A percentile compares a stretch with the other conserved stretches of the same genome.
These are phyloP conservation scores for Pachyseris speciosa DNA, from an alignment of 64 coral and sea anemone species.

Conservation along the genomic window DNA sequence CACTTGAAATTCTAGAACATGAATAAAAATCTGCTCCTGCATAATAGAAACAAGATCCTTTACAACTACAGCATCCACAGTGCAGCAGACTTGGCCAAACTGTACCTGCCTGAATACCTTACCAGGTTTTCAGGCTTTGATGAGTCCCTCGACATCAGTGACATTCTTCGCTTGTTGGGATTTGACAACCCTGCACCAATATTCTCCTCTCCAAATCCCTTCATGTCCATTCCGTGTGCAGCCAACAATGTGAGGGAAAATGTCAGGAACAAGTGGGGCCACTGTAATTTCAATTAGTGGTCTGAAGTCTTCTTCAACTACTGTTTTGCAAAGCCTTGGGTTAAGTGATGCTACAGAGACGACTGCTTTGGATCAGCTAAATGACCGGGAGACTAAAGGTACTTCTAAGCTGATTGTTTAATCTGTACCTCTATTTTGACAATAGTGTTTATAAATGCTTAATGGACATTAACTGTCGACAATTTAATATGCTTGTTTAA, in stretches of 20 bases:
- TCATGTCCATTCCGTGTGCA: too few species aligned
- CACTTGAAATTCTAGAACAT: slow-evolving; percentile 66
- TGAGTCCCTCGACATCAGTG: slow-evolving; percentile 62
- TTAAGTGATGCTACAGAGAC: not conserved
- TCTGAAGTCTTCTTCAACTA: not conserved
- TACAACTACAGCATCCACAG: slow-evolving; percentile 1
- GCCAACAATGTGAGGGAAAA: slow-evolving; percentile 47
- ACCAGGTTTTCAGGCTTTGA: slow-evolving; percentile 66
- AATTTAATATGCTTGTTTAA: too few species aligned
- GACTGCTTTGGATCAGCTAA: slow-evolving; percentile 36
- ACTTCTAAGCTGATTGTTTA: not conserved
- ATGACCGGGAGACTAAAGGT: slow-evolving; percentile 78
- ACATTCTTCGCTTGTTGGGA: slow-evolving; percentile 48
- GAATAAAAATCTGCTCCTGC: slow-evolving; percentile 55
- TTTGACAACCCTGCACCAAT: slow-evolving; percentile 1
- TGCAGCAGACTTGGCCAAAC: slow-evolving; percentile 28
- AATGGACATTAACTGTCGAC: too few species aligned
- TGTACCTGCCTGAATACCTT: slow-evolving; percentile 44
- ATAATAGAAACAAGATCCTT: not conserved
- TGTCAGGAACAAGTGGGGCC: slow-evolving; percentile 82
- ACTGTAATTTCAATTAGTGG: slow-evolving; percentile 66
- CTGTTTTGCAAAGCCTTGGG: slow-evolving; percentile 32
- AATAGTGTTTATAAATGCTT: too few species aligned
- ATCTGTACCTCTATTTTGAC: not conserved
- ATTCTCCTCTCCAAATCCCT: slow-evolving; percentile 38